phyloP scores from a whole-genome alignment of 2,797 vertebrate genomes.

The Notamacropus eugenii region DNA sequence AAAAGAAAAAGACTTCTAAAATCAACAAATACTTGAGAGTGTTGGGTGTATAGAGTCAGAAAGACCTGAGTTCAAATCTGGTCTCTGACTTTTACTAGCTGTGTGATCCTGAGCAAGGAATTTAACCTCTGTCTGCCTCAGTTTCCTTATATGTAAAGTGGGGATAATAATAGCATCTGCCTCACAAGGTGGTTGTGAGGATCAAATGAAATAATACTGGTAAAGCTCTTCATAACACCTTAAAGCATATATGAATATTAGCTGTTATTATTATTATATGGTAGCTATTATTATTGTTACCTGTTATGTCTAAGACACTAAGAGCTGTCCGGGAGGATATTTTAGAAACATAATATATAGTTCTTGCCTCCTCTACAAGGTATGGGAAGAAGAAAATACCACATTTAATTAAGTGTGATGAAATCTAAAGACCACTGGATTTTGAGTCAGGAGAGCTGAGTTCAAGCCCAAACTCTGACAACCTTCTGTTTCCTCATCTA shows the following conservation, averaged over 20 bases:
- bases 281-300: neutral
- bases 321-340: neutral
- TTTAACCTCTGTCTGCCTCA: neutral
- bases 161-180: neutral
- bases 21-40: neutral
- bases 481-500: neutral
- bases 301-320: neutral
- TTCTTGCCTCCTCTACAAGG: neutral
- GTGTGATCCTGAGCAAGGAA: neutral
- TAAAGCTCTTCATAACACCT: neutral
- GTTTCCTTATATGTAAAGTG: neutral
- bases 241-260: neutral
- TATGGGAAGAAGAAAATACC: neutral
- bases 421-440: neutral
- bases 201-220: neutral
- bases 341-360: neutral
- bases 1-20: neutral
- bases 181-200: neutral
- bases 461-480: neutral
- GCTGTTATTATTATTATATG: neutral
- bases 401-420: neutral
- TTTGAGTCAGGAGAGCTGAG: neutral
- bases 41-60: neutral
- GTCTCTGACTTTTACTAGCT: neutral
- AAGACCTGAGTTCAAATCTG: neutral